Conservation (phyloP, 2,888 invertebrate genomes). For the Azorinus chamasolen region DNA sequence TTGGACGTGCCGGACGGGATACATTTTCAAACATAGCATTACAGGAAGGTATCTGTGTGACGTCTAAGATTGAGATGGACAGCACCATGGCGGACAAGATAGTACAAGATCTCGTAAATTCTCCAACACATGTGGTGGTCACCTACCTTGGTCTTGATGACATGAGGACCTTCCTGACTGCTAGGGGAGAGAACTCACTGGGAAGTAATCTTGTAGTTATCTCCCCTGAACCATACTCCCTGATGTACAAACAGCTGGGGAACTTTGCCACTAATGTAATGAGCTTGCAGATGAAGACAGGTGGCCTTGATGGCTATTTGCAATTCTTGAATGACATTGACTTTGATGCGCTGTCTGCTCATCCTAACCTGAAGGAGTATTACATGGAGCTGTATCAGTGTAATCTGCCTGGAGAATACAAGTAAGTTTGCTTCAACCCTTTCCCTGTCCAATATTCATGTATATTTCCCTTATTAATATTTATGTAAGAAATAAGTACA, state of each 20-base stretch:
- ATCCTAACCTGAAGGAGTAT: slow-evolving; percentile 73
- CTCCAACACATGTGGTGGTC: slow-evolving; percentile 74
- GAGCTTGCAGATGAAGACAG: slow-evolving; percentile 65
- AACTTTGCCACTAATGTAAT: slow-evolving; percentile 52
- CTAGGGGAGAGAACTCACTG: slow-evolving; percentile 53
- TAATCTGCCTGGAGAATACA: slow-evolving; percentile 74
- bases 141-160: slow-evolving; percentile 67
- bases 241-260: slow-evolving; percentile 59
- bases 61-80: slow-evolving; percentile 57
- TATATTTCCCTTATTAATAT: not conserved
- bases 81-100: slow-evolving; percentile 44
- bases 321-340: slow-evolving; percentile 52
- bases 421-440: slow-evolving; percentile 36
- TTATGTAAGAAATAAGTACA: no score
- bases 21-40: slow-evolving; percentile 67
- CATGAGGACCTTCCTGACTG: slow-evolving; percentile 60
- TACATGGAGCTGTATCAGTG: slow-evolving; percentile 77
- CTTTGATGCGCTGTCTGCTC: not conserved
- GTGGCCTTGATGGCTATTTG: slow-evolving; percentile 51
- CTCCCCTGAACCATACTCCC: slow-evolving; percentile 70
- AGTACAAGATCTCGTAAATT: slow-evolving; percentile 48
- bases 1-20: slow-evolving; percentile 70
- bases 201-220: slow-evolving; percentile 64
- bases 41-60: slow-evolving; percentile 78
- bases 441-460: not conserved